phyloP scores from a whole-genome alignment of 2,888 invertebrate genomes.

The Xestobium rufovillosum region DNA sequence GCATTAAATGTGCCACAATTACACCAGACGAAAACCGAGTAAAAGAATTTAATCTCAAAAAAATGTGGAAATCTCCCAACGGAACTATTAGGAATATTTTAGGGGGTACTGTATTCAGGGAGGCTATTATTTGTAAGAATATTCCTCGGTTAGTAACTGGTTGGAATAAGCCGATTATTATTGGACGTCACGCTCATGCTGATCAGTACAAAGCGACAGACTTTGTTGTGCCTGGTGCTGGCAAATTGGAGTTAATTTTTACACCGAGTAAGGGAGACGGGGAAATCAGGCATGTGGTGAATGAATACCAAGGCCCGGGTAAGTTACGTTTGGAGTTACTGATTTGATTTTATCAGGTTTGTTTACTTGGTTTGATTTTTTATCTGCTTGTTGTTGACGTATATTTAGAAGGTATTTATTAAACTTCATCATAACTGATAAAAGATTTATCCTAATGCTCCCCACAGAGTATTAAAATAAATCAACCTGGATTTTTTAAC shows the following conservation, averaged over 20 bases:
- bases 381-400: too few relatives aligned
- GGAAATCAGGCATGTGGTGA: slow-evolving; percentile 64
- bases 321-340: too few relatives aligned
- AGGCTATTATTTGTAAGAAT: slow-evolving; percentile 84
- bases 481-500: too few relatives aligned
- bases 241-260: slow-evolving; percentile 79
- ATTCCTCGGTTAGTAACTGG: slow-evolving; percentile 91
- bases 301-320: slow-evolving; percentile 81
- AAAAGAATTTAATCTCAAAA: slow-evolving; percentile 78
- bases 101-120: slow-evolving; percentile 73
- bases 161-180: slow-evolving; percentile 96
- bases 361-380: too few relatives aligned
- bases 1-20: slow-evolving; percentile 97
- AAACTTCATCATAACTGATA: too few relatives aligned
- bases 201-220: slow-evolving; percentile 98
- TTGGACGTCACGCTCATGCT: slow-evolving; percentile 96
- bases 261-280: slow-evolving; percentile 53
- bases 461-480: too few relatives aligned
- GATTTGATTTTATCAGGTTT: too few relatives aligned
- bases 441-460: too few relatives aligned
- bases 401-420: too few relatives aligned
- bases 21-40: slow-evolving; percentile 97
- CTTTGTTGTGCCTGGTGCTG: slow-evolving; percentile 87
- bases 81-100: slow-evolving; percentile 84
- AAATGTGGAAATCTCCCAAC: slow-evolving; percentile 90